Evolutionary conservation across 2,797 vertebrate genomes (phyloP).

Genomic region (Leptodactylus fallax): DNA sequence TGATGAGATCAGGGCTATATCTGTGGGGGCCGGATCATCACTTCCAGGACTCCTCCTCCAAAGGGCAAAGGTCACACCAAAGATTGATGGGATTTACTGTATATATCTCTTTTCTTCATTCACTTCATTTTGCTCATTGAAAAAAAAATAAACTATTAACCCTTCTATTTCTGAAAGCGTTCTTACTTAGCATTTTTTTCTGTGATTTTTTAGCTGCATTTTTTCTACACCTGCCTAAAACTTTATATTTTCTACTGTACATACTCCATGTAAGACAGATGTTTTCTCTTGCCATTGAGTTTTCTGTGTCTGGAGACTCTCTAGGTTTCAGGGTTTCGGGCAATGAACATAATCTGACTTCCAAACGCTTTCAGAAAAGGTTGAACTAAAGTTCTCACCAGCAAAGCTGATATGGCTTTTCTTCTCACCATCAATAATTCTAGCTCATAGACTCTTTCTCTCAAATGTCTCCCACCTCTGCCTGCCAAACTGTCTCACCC

Average conservation of each 20-base stretch:
- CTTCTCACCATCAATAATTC: slow-evolving; percentile 26
- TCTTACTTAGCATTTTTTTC: too few species aligned
- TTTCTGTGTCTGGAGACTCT: not conserved
- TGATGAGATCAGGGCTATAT: too few species aligned
- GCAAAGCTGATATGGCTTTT: not conserved
- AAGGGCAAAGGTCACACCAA: too few species aligned
- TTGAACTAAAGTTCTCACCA: slow-evolving; percentile 27
- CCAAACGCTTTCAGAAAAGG: slow-evolving; percentile 21
- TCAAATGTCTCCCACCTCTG: slow-evolving; percentile 29
- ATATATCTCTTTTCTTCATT: too few species aligned
- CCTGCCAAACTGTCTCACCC: slow-evolving; percentile 34
- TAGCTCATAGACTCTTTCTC: slow-evolving; percentile 3
- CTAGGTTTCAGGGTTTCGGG: not conserved
- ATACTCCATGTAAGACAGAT: not conserved
- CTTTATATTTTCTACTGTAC: not conserved
- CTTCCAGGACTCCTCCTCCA: too few species aligned
- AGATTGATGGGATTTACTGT: too few species aligned
- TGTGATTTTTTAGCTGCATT: too few species aligned
- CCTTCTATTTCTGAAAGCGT: too few species aligned
- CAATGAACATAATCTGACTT: slow-evolving; percentile 19
- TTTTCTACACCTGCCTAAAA: too few species aligned
- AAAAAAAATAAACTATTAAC: too few species aligned
- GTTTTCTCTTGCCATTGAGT: not conserved
- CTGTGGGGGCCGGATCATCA: too few species aligned
- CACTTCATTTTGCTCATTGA: too few species aligned